Evolutionary conservation across 1,140 invertebrate genomes (phyloP).

Genomic region (Cyphomyrmex costatus): DNA sequence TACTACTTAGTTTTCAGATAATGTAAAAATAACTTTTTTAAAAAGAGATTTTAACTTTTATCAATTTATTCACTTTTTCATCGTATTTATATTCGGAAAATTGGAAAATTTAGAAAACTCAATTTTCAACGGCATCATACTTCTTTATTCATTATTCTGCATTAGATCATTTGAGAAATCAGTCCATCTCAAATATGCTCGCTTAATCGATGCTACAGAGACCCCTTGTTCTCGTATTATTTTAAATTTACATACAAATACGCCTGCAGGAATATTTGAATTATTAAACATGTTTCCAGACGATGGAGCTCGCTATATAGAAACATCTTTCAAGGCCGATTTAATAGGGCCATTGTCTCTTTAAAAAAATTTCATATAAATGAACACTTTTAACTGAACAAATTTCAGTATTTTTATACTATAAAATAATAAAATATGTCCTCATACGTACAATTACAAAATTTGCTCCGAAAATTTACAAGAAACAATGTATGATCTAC

Average conservation of each 20-base stretch:
- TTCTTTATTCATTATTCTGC: neutral
- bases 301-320: constrained; percentile 32
- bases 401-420: neutral
- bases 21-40: neutral
- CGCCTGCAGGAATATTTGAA: constrained; percentile 65
- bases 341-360: constrained; percentile 69
- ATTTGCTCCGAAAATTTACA: neutral
- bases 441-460: neutral
- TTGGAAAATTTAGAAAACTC: neutral
- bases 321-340: constrained; percentile 70
- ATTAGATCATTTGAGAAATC: neutral
- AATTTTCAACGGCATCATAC: neutral
- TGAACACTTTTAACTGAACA: neutral
- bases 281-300: constrained; percentile 69
- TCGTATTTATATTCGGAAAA: neutral
- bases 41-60: neutral
- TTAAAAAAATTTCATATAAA: constrained; percentile 19
- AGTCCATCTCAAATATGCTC: neutral
- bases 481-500: neutral
- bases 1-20: neutral
- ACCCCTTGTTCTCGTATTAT: constrained; percentile 1
- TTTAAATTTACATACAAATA: constrained; percentile 75
- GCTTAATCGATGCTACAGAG: neutral
- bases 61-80: neutral
- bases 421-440: neutral